Conservation (phyloP, 2,797 vertebrate genomes). For the Pogonophryne albipinna region DNA sequence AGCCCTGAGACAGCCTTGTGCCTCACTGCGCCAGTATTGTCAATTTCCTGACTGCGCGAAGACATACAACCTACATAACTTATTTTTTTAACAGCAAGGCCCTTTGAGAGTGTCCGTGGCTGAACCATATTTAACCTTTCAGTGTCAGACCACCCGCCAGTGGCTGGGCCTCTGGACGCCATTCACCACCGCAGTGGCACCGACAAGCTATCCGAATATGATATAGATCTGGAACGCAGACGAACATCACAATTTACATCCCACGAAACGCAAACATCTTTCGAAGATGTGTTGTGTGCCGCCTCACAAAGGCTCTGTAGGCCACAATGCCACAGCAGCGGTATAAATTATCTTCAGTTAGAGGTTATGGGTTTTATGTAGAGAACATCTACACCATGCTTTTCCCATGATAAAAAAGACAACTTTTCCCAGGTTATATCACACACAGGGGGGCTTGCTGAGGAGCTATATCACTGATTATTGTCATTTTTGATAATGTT, state of each 20-base stretch:
- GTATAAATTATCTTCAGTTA: constrained; percentile 81
- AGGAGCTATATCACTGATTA: neutral
- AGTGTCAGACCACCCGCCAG: constrained; percentile 87
- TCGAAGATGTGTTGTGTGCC: constrained; percentile 80
- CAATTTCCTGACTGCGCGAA: constrained; percentile 81
- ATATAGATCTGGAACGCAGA: constrained; percentile 76
- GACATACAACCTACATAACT: constrained; percentile 78
- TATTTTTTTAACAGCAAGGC: constrained; percentile 82
- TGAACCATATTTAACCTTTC: constrained; percentile 86
- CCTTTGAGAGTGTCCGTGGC: constrained; percentile 84
- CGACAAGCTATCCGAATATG: constrained; percentile 84
- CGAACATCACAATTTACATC: constrained; percentile 84
- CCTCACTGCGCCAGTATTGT: constrained; percentile 83
- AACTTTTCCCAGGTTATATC: constrained; percentile 67
- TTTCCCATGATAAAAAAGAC: constrained; percentile 71
- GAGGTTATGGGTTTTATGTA: constrained; percentile 81
- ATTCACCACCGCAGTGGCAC: constrained; percentile 78
- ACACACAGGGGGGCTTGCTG: constrained; percentile 34
- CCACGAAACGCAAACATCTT: constrained; percentile 83
- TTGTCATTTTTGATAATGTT: neutral
- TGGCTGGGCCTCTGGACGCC: constrained; percentile 78
- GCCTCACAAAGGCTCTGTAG: constrained; percentile 80
- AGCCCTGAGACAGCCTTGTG: constrained; percentile 88
- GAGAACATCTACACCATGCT: constrained; percentile 66
- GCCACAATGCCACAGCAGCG: constrained; percentile 78